A percentile compares a stretch with the other conserved stretches of the same genome.
Conservation (phyloP, 2,797 vertebrate species). For the Acanthurus lineatus region DNA sequence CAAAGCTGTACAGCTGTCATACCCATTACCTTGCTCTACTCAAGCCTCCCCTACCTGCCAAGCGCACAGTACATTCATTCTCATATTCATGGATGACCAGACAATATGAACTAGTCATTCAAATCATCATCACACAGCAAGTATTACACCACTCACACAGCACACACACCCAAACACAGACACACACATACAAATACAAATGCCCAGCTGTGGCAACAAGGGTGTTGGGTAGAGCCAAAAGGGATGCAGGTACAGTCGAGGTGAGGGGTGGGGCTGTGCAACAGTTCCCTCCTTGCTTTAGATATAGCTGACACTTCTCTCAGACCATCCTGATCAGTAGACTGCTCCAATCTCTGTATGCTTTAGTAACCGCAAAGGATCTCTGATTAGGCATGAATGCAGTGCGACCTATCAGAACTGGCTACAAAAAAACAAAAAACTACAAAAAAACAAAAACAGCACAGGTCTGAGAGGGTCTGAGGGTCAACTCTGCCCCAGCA, state of each 20-base stretch:
- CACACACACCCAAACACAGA: conserved; percentile 26
- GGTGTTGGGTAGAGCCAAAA: conserved; percentile 60
- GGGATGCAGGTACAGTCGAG: conserved; percentile 63
- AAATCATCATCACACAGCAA: conserved; percentile 6
- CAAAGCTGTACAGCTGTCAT: conserved; percentile 66
- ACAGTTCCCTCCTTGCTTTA: conserved; percentile 70
- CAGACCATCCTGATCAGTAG: conserved; percentile 58
- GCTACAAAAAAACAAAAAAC: conserved; percentile 24
- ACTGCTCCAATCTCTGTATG: conserved; percentile 54
- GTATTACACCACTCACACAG: conserved; percentile 26
- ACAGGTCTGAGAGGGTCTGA: conserved; percentile 63
- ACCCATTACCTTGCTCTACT: conserved; percentile 60
- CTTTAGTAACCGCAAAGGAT: conserved; percentile 79
- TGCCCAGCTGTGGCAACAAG: conserved; percentile 34
- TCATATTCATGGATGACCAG: conserved; percentile 51
- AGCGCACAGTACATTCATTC: conserved; percentile 44
- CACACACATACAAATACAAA: conserved; percentile 11
- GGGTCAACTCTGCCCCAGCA: conserved; percentile 71
- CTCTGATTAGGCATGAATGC: conserved; percentile 81
- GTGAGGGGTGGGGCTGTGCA: conserved; percentile 72
- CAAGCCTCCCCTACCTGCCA: conserved; percentile 44
- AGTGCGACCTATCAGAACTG: conserved; percentile 78
- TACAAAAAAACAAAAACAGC: conserved; percentile 39
- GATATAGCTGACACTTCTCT: conserved; percentile 64
- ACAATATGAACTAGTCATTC: conserved; percentile 39